These are phyloP conservation scores for Drosophila monieri DNA, from an alignment of 2,888 invertebrate genomes.

Conservation along the genomic window DNA sequence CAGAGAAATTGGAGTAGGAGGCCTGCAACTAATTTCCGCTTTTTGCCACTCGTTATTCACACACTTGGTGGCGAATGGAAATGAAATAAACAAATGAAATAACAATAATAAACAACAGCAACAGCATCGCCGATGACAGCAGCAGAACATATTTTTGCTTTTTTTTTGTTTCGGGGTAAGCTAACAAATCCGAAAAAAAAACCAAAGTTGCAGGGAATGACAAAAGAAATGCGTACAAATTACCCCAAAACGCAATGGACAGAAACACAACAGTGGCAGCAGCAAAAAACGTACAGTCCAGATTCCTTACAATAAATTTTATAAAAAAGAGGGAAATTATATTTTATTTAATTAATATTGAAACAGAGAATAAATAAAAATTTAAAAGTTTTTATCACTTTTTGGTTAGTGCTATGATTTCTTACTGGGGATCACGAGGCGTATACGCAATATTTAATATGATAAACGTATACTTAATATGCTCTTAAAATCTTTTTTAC, in stretches of 20 bases:
- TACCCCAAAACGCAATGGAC: slow-evolving; percentile 62
- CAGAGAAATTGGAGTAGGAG: slow-evolving; percentile 37
- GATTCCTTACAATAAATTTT: not conserved
- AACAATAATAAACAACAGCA: slow-evolving; percentile 62
- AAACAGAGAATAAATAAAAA: not conserved
- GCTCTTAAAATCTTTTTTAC: not conserved
- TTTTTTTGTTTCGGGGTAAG: slow-evolving; percentile 14
- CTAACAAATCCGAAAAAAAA: slow-evolving; percentile 41
- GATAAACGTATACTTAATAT: not conserved
- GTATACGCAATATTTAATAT: not conserved
- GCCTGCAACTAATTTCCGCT: slow-evolving; percentile 73
- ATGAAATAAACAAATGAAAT: slow-evolving; percentile 63
- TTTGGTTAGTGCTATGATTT: not conserved
- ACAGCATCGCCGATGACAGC: slow-evolving; percentile 33
- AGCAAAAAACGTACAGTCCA: slow-evolving; percentile 27
- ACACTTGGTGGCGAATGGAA: slow-evolving; percentile 38
- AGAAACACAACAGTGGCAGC: slow-evolving; percentile 51
- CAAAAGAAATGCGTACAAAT: slow-evolving; percentile 72
- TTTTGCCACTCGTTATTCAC: slow-evolving; percentile 66
- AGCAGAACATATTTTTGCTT: slow-evolving; percentile 30
- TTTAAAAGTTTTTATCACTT: not conserved
- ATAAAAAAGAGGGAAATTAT: not conserved
- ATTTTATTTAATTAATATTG: not conserved
- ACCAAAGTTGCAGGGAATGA: slow-evolving; percentile 42
- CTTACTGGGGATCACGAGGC: not conserved